Evolutionary conservation across 2,888 invertebrate genomes (phyloP), one percentile per base, ranked within the genome.

Genomic region (Acanthoscelides obtectus): DNA sequence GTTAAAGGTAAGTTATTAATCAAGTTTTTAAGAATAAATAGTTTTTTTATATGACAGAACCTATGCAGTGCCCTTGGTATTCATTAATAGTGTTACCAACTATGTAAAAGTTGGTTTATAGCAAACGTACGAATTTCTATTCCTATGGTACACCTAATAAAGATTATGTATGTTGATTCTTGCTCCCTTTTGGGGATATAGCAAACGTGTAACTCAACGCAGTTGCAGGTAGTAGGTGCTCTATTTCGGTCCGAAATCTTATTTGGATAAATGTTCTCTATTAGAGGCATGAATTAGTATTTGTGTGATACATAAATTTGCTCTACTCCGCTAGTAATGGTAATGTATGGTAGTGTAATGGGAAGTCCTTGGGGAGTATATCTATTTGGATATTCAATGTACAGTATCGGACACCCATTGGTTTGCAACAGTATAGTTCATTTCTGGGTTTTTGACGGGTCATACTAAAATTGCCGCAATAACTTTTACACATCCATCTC

Each of bases 1-100:
- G 97, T 98, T 74, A 96, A 96, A 94, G 94, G 96, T 96, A 87
- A 86, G 85, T 76, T 72, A 45, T 63, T 63, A n/a, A n/a, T n/a
- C n/a, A n/a, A n/a, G n/a, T n/a, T n/a, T n/a, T n/a, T n/a, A n/a
- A n/a, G n/a, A n/a, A n/a, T n/a, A n/a, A n/a, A n/a, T n/a, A n/a
- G n/a, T n/a, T n/a, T n/a, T n/a, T n/a, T n/a, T n/a, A n/a, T n/a
- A n/a, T n/a, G n/a, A n/a, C n/a, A n/a, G n/a, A n/a, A n/a, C n/a
- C n/a, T n/a, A n/a, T n/a, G n/a, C n/a, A n/a, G n/a, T n/a, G n/a
- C n/a, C n/a, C n/a, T n/a, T n/a, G n/a, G n/a, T n/a, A n/a, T n/a
- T n/a, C n/a, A n/a, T n/a, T n/a, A n/a, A n/a, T n/a, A n/a, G n/a
- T n/a, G n/a, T n/a, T n/a, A n/a, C n/a, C n/a, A n/a, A n/a, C n/a